These are phyloP conservation scores for Eudasyphora cyanicolor DNA, from an alignment of 2,888 invertebrate species.

Conservation along the genomic window DNA sequence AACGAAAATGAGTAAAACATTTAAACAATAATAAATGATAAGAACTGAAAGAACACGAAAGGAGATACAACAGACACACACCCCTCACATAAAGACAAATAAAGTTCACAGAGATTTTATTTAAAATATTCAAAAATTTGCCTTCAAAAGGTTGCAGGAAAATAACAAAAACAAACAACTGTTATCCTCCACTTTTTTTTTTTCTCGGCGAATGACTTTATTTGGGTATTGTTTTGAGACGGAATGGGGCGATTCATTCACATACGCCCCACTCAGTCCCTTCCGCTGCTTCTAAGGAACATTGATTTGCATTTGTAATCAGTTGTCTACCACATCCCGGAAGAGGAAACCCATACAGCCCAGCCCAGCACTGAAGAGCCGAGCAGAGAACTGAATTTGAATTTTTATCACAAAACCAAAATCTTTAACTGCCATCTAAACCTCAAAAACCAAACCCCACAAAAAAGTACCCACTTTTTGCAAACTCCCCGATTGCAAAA, in stretches of 20 bases:
- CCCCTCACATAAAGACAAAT: neutral
- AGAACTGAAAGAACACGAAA: slow-evolving; percentile 41
- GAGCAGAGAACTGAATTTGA: slow-evolving; percentile 2
- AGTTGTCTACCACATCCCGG: slow-evolving; percentile 35
- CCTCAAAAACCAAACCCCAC: slow-evolving; percentile 36
- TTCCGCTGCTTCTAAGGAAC: neutral
- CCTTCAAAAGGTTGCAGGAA: neutral
- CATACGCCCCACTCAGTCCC: too few relatives aligned
- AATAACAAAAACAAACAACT: slow-evolving; percentile 9
- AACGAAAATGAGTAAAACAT: slow-evolving; percentile 56
- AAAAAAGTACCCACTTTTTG: slow-evolving; percentile 1
- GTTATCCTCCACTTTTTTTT: neutral
- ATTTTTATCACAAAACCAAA: slow-evolving; percentile 31
- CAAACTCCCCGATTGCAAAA: neutral
- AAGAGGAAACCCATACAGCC: neutral
- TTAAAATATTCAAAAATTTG: slow-evolving; percentile 7
- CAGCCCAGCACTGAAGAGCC: neutral
- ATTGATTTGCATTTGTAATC: slow-evolving; percentile 37
- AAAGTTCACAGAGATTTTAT: slow-evolving; percentile 47
- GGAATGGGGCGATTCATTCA: neutral
- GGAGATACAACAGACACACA: neutral
- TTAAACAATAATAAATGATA: slow-evolving; percentile 65
- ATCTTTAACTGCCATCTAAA: slow-evolving; percentile 36
- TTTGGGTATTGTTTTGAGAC: neutral
- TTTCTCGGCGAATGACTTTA: neutral